A percentile compares a stretch with the other conserved stretches of the same genome.
Conservation (phyloP, 2,113 vertebrate genomes). For the Tetrax tetrax region DNA sequence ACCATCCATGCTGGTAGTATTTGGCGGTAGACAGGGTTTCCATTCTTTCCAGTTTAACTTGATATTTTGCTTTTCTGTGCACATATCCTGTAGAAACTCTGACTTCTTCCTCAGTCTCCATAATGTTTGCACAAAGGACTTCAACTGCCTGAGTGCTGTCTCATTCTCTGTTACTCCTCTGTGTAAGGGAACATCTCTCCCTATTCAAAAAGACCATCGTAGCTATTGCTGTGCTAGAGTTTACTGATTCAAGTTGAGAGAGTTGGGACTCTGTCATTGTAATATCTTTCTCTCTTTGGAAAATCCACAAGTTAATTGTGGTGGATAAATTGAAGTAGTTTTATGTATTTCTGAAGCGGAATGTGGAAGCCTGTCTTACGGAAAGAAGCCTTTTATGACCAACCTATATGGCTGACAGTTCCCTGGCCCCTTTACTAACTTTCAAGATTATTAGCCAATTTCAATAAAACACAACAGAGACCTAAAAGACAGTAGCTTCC, state of each 20-base stretch:
- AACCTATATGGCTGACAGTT: not conserved
- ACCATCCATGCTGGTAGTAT: not conserved
- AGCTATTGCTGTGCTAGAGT: not conserved
- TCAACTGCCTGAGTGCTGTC: not conserved
- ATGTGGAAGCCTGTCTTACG: not conserved
- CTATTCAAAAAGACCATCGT: not conserved
- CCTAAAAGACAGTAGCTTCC: not conserved
- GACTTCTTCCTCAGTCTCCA: not conserved
- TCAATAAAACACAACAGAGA: not conserved
- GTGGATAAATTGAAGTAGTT: not conserved
- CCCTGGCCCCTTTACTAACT: not conserved
- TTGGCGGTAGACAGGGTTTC: accelerated
- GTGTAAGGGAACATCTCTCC: not conserved
- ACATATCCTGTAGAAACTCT: not conserved
- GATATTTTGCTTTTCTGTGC: not conserved
- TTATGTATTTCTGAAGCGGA: not conserved
- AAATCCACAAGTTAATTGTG: not conserved
- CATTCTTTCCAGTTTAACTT: not conserved
- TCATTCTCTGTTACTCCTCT: not conserved
- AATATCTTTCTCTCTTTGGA: not conserved
- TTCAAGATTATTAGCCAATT: not conserved
- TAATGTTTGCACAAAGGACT: not conserved
- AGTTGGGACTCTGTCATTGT: not conserved
- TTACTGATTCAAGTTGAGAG: not conserved
- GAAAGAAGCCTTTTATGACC: not conserved